phyloP scores from a whole-genome alignment of 1,140 invertebrate genomes.

The Drosophila seguyi region DNA sequence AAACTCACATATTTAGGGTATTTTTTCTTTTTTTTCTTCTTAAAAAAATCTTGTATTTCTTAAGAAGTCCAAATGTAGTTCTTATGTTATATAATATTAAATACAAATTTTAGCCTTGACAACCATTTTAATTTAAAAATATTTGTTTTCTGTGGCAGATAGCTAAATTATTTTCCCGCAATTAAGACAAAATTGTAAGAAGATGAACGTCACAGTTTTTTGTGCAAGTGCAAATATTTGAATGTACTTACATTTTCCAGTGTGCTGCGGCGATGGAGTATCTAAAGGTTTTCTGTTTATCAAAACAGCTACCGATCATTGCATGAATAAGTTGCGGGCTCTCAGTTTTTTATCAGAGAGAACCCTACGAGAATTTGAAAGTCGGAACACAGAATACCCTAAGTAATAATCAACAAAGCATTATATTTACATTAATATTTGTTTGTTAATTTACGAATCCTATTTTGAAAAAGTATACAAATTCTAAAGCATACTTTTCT shows the following conservation, averaged over 20 bases:
- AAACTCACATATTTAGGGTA: not conserved
- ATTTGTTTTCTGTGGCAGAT: not conserved
- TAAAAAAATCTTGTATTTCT: not conserved
- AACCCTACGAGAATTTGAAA: not conserved
- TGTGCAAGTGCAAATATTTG: slow-evolving; percentile 31
- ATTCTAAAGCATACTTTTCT: too few relatives aligned
- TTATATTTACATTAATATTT: not conserved
- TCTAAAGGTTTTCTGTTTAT: slow-evolving; percentile 34
- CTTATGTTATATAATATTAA: not conserved
- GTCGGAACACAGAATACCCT: not conserved
- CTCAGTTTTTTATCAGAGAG: slow-evolving; percentile 15
- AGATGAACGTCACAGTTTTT: slow-evolving; percentile 3
- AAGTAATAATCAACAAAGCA: not conserved
- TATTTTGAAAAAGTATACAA: too few relatives aligned
- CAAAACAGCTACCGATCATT: slow-evolving; percentile 50
- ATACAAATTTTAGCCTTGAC: not conserved
- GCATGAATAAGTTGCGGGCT: slow-evolving; percentile 6
- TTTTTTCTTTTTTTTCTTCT: not conserved
- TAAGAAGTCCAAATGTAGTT: not conserved
- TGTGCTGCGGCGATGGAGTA: not conserved
- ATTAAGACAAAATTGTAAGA: slow-evolving; percentile 3
- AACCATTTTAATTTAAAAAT: not conserved
- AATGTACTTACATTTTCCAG: slow-evolving; percentile 7
- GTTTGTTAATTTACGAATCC: too few relatives aligned
- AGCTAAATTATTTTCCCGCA: not conserved